A percentile compares a stretch with the other conserved stretches of the same genome.
Evolutionary conservation across 2,113 vertebrate species (phyloP).

Genomic region (Arothron firmamentum): DNA sequence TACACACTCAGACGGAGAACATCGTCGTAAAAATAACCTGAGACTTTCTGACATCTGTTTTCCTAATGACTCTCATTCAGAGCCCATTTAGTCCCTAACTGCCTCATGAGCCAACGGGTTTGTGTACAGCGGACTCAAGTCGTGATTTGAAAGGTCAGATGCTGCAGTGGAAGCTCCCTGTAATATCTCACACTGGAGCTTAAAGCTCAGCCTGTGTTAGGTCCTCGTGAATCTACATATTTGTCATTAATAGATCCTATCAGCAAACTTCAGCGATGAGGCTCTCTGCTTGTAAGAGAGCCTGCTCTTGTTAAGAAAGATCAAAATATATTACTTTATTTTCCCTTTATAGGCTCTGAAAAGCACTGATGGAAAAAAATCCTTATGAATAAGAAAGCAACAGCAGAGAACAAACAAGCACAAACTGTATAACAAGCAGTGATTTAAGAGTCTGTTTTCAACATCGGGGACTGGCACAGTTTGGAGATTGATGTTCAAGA

Average conservation of each 20-base stretch:
- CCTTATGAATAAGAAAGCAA: constrained; percentile 33
- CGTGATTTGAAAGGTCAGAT: constrained; percentile 20
- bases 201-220: neutral
- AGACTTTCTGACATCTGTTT: constrained; percentile 64
- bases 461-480: constrained; percentile 11
- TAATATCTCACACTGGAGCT: neutral
- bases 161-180: neutral
- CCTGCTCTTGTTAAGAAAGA: constrained; percentile 2
- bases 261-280: constrained; percentile 2
- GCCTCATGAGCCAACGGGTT: constrained; percentile 7
- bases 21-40: constrained; percentile 55
- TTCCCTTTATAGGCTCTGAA: constrained; percentile 6
- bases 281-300: constrained; percentile 17
- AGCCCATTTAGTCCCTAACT: constrained; percentile 25
- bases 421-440: constrained; percentile 13
- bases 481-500: constrained; percentile 23
- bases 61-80: constrained; percentile 53
- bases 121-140: constrained; percentile 5
- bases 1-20: constrained; percentile 19
- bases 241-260: constrained; percentile 27
- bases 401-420: constrained; percentile 10
- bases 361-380: constrained; percentile 18
- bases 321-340: constrained; percentile 17
- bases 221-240: constrained; percentile 19
- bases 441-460: constrained; percentile 24